Evolutionary conservation across 2,888 invertebrate species (phyloP).

Genomic region (Hetaerina titia): DNA sequence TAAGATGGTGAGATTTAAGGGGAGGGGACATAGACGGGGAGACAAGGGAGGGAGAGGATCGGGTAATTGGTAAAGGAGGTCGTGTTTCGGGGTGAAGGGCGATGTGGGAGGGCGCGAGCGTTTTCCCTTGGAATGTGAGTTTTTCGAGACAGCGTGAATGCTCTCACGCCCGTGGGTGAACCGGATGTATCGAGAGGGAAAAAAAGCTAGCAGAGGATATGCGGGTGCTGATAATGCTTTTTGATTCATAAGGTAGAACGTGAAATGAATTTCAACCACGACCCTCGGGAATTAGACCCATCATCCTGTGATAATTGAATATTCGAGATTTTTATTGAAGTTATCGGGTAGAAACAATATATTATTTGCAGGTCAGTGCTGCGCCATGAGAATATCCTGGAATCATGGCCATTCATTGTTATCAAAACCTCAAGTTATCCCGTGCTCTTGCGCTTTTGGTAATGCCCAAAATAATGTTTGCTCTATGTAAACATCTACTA

Average conservation of each 20-base stretch:
- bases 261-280: neutral
- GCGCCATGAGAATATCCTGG: no score
- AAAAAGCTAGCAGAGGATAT: neutral
- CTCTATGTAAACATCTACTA: no score
- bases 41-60: no score
- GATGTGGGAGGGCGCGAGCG: constrained; percentile 28
- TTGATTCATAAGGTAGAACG: neutral
- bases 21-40: neutral
- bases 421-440: no score
- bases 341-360: no score
- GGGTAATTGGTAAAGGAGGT: constrained; percentile 48
- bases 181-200: constrained; percentile 19
- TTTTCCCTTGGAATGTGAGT: constrained; percentile 34
- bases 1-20: neutral
- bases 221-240: neutral
- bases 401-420: no score
- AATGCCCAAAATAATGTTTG: no score
- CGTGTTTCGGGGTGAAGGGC: constrained; percentile 40
- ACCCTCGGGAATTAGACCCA: neutral
- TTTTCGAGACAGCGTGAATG: constrained; percentile 21
- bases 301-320: no score
- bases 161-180: constrained; percentile 39
- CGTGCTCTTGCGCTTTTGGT: no score
- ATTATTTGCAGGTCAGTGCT: no score
- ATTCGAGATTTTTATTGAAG: no score